Conservation (phyloP, 1,140 invertebrate genomes). For the Drosophila tropicalis region DNA sequence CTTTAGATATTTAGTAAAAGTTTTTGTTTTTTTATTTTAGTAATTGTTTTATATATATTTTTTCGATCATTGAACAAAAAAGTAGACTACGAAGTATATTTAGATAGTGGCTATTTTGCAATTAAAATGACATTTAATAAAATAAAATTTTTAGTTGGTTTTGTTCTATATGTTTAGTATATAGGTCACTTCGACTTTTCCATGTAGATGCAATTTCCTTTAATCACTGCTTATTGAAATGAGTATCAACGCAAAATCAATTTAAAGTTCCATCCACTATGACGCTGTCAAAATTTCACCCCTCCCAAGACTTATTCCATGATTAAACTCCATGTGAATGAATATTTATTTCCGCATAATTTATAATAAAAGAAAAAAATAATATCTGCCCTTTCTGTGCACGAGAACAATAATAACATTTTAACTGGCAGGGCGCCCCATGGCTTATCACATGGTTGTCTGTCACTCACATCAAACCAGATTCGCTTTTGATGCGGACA, state of each 20-base stretch:
- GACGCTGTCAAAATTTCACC: background rate
- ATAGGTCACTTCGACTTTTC: background rate
- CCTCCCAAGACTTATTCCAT: background rate
- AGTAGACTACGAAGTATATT: no score
- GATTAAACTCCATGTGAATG: conserved; percentile 46
- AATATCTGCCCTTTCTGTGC: conserved; percentile 22
- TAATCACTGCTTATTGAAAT: conserved; percentile 45
- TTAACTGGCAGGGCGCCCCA: conserved; percentile 52
- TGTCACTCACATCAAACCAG: conserved; percentile 33
- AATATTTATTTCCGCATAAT: conserved; percentile 69
- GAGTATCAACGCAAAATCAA: conserved; percentile 67
- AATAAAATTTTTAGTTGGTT: no score
- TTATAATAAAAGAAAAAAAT: conserved; percentile 63
- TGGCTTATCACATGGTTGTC: conserved; percentile 51
- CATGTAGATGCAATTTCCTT: background rate
- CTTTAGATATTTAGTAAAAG: no score
- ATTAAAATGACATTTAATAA: no score
- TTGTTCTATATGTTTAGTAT: no score
- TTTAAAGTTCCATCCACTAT: conserved; percentile 59
- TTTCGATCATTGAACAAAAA: no score
- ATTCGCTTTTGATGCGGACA: conserved; percentile 9
- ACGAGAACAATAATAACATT: conserved; percentile 40
- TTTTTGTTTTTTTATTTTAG: no score
- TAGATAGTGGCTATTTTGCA: no score
- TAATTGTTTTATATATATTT: no score